Conservation (phyloP, 2,888 invertebrate species). For the Cosmia trapezina region DNA sequence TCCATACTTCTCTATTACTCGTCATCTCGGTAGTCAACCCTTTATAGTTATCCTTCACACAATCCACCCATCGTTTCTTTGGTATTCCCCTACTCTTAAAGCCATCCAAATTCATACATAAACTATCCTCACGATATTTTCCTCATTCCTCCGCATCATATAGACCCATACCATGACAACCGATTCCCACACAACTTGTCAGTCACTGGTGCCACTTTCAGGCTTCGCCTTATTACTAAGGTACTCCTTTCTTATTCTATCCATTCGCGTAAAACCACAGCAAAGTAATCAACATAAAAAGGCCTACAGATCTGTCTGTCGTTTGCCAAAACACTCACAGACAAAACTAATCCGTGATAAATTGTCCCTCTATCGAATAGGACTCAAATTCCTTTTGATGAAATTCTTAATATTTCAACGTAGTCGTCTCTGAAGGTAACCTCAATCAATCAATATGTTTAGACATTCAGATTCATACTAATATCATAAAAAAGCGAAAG, state of each 20-base stretch:
- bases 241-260: background rate
- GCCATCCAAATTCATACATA: too few relatives aligned
- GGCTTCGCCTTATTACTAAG: too few relatives aligned
- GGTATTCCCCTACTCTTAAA: too few relatives aligned
- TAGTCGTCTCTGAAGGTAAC: slow-evolving; percentile 20
- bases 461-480: slow-evolving; percentile 8
- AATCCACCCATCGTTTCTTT: too few relatives aligned
- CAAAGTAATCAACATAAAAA: background rate
- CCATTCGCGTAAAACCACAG: background rate
- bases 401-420: slow-evolving; percentile 49
- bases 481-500: background rate
- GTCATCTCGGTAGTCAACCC: too few relatives aligned
- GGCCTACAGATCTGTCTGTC: background rate
- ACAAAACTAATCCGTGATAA: slow-evolving; percentile 31
- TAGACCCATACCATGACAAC: too few relatives aligned
- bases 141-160: too few relatives aligned
- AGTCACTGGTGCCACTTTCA: too few relatives aligned
- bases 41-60: too few relatives aligned
- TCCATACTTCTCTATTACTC: too few relatives aligned
- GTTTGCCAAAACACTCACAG: slow-evolving; percentile 2
- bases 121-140: too few relatives aligned
- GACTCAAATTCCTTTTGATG: slow-evolving; percentile 40
- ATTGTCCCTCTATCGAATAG: slow-evolving; percentile 37
- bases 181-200: too few relatives aligned
- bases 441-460: slow-evolving; percentile 44